Evolutionary conservation across 2,113 vertebrate species (phyloP).

Genomic region (Natator depressus): DNA sequence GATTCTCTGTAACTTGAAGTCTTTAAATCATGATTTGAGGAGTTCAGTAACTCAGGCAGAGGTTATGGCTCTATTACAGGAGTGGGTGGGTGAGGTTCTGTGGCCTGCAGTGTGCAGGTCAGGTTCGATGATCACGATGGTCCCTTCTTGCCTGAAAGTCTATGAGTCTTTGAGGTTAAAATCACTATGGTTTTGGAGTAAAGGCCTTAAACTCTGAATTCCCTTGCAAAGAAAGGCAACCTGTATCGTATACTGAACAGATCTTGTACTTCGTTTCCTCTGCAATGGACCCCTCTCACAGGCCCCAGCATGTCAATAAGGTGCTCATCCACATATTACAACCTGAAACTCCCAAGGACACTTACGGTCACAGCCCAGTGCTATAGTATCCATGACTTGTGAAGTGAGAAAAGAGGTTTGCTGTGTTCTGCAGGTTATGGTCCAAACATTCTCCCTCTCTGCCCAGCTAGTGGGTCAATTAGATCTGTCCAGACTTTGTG

Average conservation of each 20-base stretch:
- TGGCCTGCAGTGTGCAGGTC: too few relatives aligned
- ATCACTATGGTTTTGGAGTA: background rate
- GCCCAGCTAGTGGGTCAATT: background rate
- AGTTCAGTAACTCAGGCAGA: too few relatives aligned
- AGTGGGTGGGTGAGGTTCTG: too few relatives aligned
- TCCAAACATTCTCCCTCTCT: background rate
- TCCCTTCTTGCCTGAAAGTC: too few relatives aligned
- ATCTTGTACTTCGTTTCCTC: background rate
- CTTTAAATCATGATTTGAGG: too few relatives aligned
- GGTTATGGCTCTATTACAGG: too few relatives aligned
- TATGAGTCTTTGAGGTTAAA: too few relatives aligned
- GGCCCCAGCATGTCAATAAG: accelerated
- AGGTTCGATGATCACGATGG: too few relatives aligned
- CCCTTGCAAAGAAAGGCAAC: background rate
- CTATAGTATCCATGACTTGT: background rate
- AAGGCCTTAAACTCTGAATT: background rate
- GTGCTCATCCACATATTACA: background rate
- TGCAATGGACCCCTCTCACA: background rate
- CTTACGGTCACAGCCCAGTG: background rate
- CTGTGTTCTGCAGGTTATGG: background rate
- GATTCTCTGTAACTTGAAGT: too few relatives aligned
- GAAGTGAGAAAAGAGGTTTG: too few relatives aligned
- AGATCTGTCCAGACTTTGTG: background rate
- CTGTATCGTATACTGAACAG: background rate
- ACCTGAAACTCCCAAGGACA: background rate